A percentile compares a stretch with the other conserved stretches of the same genome.
Evolutionary conservation across 2,113 vertebrate species (phyloP).

Genomic region (Prinia subflava): DNA sequence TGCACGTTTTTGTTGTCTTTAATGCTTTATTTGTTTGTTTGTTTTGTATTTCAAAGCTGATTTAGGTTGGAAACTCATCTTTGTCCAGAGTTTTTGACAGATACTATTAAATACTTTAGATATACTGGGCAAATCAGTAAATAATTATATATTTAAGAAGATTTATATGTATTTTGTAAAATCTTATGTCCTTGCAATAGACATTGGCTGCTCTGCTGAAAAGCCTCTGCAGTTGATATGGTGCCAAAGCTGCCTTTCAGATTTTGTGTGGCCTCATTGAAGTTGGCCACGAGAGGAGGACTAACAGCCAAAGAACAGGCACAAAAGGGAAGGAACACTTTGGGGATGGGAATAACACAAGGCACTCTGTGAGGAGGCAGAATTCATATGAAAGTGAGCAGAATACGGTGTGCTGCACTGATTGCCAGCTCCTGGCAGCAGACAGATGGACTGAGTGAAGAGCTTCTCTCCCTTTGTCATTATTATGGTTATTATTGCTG

Average conservation of each 20-base stretch:
- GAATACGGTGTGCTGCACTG: background rate
- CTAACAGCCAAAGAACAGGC: background rate
- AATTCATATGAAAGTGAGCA: background rate
- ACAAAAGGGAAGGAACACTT: background rate
- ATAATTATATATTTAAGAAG: background rate
- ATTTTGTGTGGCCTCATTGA: background rate
- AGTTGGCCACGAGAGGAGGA: background rate
- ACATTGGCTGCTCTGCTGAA: background rate
- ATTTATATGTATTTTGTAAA: background rate
- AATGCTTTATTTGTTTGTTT: background rate
- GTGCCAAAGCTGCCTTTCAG: constrained; percentile 4
- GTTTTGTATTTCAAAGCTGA: background rate
- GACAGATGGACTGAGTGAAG: background rate
- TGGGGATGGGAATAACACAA: background rate
- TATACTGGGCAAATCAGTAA: background rate
- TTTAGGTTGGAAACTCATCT: background rate
- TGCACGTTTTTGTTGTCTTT: background rate
- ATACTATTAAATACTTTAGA: background rate
- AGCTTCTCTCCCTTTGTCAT: background rate
- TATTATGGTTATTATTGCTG: background rate
- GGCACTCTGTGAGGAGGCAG: background rate
- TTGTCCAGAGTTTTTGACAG: background rate
- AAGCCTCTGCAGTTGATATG: background rate
- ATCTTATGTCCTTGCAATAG: background rate
- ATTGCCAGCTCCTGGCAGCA: background rate